Base-by-base conservation (phyloP, 2,888 invertebrate genomes). In the Euclidia mi region DNA sequence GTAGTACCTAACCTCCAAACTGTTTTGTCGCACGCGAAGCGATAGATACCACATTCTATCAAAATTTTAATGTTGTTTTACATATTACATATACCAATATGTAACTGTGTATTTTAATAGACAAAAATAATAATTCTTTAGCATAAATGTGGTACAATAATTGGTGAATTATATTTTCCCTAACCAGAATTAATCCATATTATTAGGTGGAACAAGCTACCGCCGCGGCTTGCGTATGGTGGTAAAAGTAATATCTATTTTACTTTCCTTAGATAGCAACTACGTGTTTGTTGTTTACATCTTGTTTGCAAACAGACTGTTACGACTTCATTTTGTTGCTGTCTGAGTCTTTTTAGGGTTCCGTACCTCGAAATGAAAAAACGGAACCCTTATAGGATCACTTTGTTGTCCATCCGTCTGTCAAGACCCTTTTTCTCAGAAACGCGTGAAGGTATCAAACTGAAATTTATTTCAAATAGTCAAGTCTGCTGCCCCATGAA, bases 1-100 rank as follows among this genome's bases (percentile, higher is more conserved):
- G n/a, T n/a, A n/a, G n/a, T n/a, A 70, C 65, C 65, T 56, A 64
- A 73, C 73, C 56, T 48, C 71, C 53, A 70, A 71, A 73, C 74
- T 56, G 74, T 69, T 60, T 25, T 58, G 57, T 51, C 57, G 65
- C 74, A 73, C 70, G 74, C 70, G 40, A 69, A 64, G 35, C 48
- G 32, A 55, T 50, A 51, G 47, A 53, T 50, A 63, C 48, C 43
- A 51, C 28, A 38, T 50, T 69, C 48, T 59, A 64, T 68, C 31
- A 73, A 53, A 42, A 68, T 56, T 49, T 35, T 51, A 56, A 72
- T 63, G 46, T 41, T 25, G 17, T 15, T 49, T 34, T 15, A 7
- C n/a, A n/a, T n/a, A n/a, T n/a, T n/a, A n/a, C n/a, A n/a, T n/a
- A n/a, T n/a, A n/a, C n/a, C 6, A 18, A 31, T 37, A 37, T n/a